These are phyloP conservation scores for Callipepla californica DNA, from an alignment of 2,113 vertebrate species.

Conservation along the genomic window DNA sequence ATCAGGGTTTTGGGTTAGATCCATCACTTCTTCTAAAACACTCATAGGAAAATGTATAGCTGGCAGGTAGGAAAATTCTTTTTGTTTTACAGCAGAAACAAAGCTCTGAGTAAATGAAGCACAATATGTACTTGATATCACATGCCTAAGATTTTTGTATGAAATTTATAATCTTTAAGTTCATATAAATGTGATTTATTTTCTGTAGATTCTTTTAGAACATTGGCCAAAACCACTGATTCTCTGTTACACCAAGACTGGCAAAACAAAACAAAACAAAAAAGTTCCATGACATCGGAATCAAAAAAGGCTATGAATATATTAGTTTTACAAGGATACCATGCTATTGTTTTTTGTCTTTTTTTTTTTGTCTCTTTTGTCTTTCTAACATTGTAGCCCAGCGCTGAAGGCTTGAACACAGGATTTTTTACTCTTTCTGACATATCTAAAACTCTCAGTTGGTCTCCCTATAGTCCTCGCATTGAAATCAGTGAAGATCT, in stretches of 20 bases:
- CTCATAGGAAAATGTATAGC: neutral
- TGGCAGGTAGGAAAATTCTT: constrained; percentile 21
- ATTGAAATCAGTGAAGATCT: neutral
- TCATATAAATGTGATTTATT: constrained; percentile 5
- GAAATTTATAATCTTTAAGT: neutral
- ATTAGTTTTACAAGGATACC: neutral
- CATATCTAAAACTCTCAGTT: neutral
- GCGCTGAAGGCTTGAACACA: neutral
- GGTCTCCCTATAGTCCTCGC: neutral
- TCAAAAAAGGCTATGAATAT: neutral
- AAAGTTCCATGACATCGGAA: neutral
- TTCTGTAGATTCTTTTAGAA: neutral
- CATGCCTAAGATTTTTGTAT: constrained; percentile 6
- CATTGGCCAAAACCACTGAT: neutral
- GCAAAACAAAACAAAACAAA: neutral
- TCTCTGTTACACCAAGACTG: neutral
- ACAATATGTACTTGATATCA: neutral
- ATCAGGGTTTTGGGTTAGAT: neutral
- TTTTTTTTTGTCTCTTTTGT: neutral
- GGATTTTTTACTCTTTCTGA: neutral
- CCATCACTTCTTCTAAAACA: neutral
- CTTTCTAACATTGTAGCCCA: neutral
- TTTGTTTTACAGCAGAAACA: constrained; percentile 10
- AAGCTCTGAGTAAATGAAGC: neutral
- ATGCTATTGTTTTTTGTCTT: neutral